Percentiles rank a stretch among this genome's conserved stretches.
These are phyloP conservation scores for Danio aesculapii DNA, from an alignment of 2,797 vertebrate genomes.

Conservation along the genomic window DNA sequence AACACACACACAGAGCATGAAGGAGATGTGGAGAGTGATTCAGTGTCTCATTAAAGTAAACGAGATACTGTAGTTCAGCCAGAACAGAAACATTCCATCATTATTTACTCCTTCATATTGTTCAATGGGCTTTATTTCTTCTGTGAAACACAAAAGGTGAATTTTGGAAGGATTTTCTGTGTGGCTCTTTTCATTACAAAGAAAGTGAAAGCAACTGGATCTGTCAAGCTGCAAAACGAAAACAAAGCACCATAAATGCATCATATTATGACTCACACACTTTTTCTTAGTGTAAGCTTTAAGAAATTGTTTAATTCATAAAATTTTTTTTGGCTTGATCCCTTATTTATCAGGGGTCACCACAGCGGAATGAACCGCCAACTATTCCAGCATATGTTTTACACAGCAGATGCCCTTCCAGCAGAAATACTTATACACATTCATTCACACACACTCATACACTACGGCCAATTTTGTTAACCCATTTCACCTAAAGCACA, in stretches of 20 bases:
- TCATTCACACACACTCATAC: too few species aligned
- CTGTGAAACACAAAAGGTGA: neutral
- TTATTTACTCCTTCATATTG: neutral
- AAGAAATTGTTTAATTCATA: too few species aligned
- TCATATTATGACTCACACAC: neutral
- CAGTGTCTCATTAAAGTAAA: constrained; percentile 16
- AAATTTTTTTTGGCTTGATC: too few species aligned
- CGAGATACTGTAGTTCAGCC: neutral
- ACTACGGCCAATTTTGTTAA: too few species aligned
- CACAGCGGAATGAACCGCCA: too few species aligned
- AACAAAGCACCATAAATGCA: neutral
- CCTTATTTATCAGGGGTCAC: too few species aligned
- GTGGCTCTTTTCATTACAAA: neutral
- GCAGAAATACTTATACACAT: too few species aligned
- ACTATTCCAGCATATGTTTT: too few species aligned
- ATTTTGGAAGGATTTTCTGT: neutral
- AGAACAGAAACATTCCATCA: neutral
- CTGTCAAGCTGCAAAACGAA: neutral
- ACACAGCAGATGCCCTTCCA: too few species aligned
- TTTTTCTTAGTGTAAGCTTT: neutral
- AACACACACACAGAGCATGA: neutral
- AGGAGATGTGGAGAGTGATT: neutral
- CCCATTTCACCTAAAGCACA: too few species aligned
- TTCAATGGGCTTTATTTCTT: neutral
- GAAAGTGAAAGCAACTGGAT: neutral